Conservation (phyloP, 2,888 invertebrate genomes). For the Lapara coniferarum region DNA sequence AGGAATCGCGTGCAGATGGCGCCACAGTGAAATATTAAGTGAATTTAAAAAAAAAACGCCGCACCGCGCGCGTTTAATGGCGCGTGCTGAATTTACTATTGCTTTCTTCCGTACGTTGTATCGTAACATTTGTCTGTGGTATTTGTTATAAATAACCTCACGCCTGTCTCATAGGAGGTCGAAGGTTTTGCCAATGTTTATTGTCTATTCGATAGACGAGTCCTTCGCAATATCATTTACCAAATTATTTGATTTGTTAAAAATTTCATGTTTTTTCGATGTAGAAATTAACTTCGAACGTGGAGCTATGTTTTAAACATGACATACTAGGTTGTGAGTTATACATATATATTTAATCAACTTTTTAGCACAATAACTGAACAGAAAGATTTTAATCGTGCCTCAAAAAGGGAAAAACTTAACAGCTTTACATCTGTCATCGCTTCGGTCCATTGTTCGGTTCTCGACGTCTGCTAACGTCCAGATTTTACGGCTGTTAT, state of each 20-base stretch:
- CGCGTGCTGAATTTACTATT: constrained; percentile 73
- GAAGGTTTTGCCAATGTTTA: too few relatives aligned
- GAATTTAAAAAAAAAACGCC: constrained; percentile 64
- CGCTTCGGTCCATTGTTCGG: constrained; percentile 17
- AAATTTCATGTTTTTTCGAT: too few relatives aligned
- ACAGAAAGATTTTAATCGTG: constrained; percentile 8
- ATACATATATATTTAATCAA: neutral
- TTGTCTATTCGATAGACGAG: too few relatives aligned
- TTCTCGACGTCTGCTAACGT: constrained; percentile 14
- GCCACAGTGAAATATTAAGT: constrained; percentile 74
- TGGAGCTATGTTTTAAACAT: too few relatives aligned
- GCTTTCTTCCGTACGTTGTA: constrained; percentile 44
- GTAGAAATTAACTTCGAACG: too few relatives aligned
- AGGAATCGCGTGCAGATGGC: constrained; percentile 62
- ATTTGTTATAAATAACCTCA: neutral
- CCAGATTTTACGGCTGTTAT: constrained; percentile 20
- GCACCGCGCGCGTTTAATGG: constrained; percentile 58
- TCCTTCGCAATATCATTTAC: too few relatives aligned
- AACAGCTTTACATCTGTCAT: constrained; percentile 11
- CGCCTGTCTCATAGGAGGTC: too few relatives aligned
- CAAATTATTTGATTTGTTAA: too few relatives aligned
- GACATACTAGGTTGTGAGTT: too few relatives aligned
- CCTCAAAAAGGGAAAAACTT: constrained; percentile 5
- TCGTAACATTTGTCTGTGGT: neutral
- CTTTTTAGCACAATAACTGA: neutral